A percentile compares a stretch with the other conserved stretches of the same genome.
Conservation (phyloP, 2,113 vertebrate genomes). For the Macaca fascicularis region T2T-MFA8v1.1 NC_088380.1:141078501-141079000, state of each 20-base stretch:
- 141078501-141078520: not conserved
- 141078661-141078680: not conserved
- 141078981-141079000: not conserved
- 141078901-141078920: not conserved
- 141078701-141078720: not conserved
- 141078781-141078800: constrained; percentile 98
- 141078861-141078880: constrained; percentile 69
- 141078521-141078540: not conserved
- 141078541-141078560: not conserved
- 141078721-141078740: constrained; percentile 35
- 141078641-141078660: not conserved
- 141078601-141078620: not conserved
- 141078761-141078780: constrained; percentile 98
- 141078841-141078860: constrained; percentile 69
- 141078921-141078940: not conserved
- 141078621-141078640: not conserved
- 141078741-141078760: constrained; percentile 74
- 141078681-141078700: not conserved
- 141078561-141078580: not conserved
- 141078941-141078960: not conserved
- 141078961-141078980: not conserved
- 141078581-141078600: not conserved
- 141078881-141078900: constrained; percentile 21
- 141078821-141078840: constrained; percentile 92
- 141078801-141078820: constrained; percentile 98